Base-by-base conservation (phyloP, 1,140 invertebrate genomes). In the Elysia chlorotica region DNA sequence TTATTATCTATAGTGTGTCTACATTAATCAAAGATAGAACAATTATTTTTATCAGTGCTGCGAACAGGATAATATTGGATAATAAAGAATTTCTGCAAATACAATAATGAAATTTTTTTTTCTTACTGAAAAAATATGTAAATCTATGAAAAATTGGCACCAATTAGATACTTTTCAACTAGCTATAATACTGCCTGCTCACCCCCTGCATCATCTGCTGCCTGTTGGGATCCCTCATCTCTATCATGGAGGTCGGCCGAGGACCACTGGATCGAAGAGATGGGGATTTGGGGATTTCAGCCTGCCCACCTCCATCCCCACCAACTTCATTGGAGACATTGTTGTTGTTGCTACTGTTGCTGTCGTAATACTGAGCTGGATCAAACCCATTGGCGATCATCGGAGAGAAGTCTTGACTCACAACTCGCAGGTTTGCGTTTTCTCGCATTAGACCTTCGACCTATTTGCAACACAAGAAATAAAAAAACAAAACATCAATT, bases 401-500 rank as follows among this genome's bases (percentile, higher is more conserved):
- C 19, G 71, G 66, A 68, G 75, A 66, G 31, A 63, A 70, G 19
- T 74, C 74, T 14, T 68, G 71, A 5, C 69, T 63, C 37, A 73
- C 48, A 10, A 77, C 73, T 53, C 78, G 78, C 30, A 75, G 74
- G 63, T 82, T 75, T 30, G 77, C 67, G 54, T 79, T 79, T 48
- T 78, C 77, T 57, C 78, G 56, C 48, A 82, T 66, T 28, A 81
- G 71, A n/a, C 75, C 69, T 41, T 83, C 82, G 69, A 83, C 82
- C 62, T 81, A 73, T 1, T 5, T 33, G 10, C n/a, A n/a, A n/a
- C n/a, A n/a, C n/a, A n/a, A n/a, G n/a, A 48, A n/a, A 59, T 14
- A 3, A 23, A 59, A 59, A 59, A 5, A 59, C n/a, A 59, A 4
- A 31, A n/a, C n/a, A n/a, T n/a, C n/a, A n/a, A n/a, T n/a, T n/a